A percentile compares a stretch with the other conserved stretches of the same genome.
Evolutionary conservation across 1,140 invertebrate genomes (phyloP).

Genomic region (Apolygus lucorum): DNA sequence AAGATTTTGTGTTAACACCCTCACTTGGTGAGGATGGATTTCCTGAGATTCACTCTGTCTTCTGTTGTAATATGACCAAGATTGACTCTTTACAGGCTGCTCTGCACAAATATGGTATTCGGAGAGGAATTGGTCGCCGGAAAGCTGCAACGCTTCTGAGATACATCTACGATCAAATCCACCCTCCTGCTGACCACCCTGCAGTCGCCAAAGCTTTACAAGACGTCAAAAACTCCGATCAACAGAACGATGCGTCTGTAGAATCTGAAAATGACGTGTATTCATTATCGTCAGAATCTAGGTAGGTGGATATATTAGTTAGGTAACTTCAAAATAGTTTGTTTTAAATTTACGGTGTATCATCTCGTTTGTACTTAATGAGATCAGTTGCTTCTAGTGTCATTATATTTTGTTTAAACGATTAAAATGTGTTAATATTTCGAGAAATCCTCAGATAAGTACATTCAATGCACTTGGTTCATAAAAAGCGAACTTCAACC

Average conservation of each 20-base stretch:
- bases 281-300: background rate
- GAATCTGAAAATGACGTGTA: background rate
- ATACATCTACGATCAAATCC: constrained; percentile 12
- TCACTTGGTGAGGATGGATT: too few relatives aligned
- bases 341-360: too few relatives aligned
- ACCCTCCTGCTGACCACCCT: background rate
- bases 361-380: too few relatives aligned
- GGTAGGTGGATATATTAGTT: too few relatives aligned
- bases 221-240: background rate
- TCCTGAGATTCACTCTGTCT: background rate
- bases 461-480: too few relatives aligned
- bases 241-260: background rate
- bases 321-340: too few relatives aligned
- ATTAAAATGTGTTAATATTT: too few relatives aligned
- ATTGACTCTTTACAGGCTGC: background rate
- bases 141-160: background rate
- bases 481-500: too few relatives aligned
- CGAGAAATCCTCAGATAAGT: too few relatives aligned
- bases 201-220: background rate
- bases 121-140: background rate
- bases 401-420: too few relatives aligned
- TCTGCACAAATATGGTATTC: background rate
- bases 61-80: background rate
- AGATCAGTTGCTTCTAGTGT: too few relatives aligned
- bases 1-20: too few relatives aligned